Evolutionary conservation across 1,140 invertebrate species (phyloP).

Genomic region (Macrotrachela quadricornifera): DNA sequence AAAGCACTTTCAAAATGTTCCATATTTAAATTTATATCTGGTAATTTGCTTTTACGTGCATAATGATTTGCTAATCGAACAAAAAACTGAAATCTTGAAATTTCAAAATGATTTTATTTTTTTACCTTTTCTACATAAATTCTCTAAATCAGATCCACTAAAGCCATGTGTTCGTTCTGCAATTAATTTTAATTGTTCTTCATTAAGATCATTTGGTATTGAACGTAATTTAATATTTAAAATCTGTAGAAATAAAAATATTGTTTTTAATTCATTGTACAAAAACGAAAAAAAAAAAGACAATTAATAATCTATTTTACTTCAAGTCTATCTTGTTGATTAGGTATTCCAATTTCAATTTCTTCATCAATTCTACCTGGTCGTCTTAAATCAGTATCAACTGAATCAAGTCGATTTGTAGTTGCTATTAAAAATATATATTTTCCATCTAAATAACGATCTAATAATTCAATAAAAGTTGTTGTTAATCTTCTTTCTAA

Average conservation of each 20-base stretch:
- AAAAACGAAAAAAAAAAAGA: not conserved
- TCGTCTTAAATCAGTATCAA: conserved; percentile 14
- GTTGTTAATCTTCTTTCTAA: not conserved
- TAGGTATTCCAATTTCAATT: not conserved
- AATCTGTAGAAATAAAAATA: conserved; percentile 15
- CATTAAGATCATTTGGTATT: conserved; percentile 33
- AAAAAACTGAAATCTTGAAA: conserved; percentile 9
- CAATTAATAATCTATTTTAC: conserved; percentile 32
- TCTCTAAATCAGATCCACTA: conserved; percentile 60
- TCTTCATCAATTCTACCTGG: conserved; percentile 42
- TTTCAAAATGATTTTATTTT: not conserved
- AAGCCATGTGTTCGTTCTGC: conserved; percentile 56
- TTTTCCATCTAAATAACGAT: not conserved
- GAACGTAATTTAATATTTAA: conserved; percentile 13
- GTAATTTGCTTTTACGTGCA: conserved; percentile 25
- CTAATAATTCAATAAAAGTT: not conserved
- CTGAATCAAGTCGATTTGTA: not conserved
- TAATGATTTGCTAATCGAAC: conserved; percentile 14
- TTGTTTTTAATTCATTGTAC: no score
- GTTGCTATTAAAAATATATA: not conserved
- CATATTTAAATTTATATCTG: conserved; percentile 12
- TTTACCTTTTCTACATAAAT: conserved; percentile 42
- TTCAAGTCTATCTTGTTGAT: conserved; percentile 22
- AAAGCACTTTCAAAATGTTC: conserved; percentile 39
- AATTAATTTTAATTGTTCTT: conserved; percentile 39